Base-by-base conservation (phyloP, 2,888 invertebrate genomes). In the Drosophila macrospina region DNA sequence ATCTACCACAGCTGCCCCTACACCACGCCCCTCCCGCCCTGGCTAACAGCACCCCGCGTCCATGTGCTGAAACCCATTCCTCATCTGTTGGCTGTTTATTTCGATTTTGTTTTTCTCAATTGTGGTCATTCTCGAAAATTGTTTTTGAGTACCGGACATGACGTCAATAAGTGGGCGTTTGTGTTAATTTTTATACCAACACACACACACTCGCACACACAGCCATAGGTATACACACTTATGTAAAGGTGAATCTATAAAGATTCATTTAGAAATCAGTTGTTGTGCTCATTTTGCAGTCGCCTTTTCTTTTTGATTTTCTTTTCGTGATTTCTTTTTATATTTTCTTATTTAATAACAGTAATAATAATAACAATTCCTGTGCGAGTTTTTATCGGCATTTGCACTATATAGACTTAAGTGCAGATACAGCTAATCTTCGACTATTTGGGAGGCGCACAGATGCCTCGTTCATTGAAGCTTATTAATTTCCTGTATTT, bases 151-250 rank as follows among this genome's bases (percentile, higher is more conserved):
- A 86, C 91, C 91, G 90, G 91, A 91, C 89, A 88, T 91, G 91
- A 91, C 91, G 91, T 91, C 91, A 91, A 91, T 91, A 88, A 89
- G 91, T 91, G 90, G 91, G 91, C 90, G 91, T 90, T 89, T 89
- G 90, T 85, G 86, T 90, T 91, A 86, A 90, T 90, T 90, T 86
- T 76, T 79, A 86, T 74, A 74, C 64, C 75, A 69, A 62, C 50
- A 20, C 20, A 55, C 36, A 62, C 41, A 75, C 48, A 68, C 34
- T 50, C 8, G 50, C 20, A 37, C 36, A 44, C 42, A 30, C 52
- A 44, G 48, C 34, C 32, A 20, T 16, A 4, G 20, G 4, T 44
- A 44, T 55, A 47, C 67, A 44, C 51, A 47, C 67, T 70, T 74
- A 62, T 76, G 61, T 69, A 62, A 61, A 69, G 44, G 42, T 63